phyloP scores from a whole-genome alignment of 2,113 vertebrate species.

The Caranx ignobilis region DNA sequence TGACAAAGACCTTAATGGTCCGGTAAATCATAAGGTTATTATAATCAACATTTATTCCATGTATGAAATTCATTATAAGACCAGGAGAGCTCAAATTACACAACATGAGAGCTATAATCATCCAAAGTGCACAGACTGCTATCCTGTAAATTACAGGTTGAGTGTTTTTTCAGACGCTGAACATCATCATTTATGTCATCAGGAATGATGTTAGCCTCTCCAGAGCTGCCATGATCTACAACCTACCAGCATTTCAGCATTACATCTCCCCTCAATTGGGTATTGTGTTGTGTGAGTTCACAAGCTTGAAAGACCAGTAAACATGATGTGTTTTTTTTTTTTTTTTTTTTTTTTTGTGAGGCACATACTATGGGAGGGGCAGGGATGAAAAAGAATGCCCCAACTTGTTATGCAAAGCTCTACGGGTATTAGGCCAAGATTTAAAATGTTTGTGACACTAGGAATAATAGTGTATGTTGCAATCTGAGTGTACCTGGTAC shows the following conservation, averaged over 20 bases:
- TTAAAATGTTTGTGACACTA: not conserved
- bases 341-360: constrained; percentile 51
- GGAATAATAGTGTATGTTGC: not conserved
- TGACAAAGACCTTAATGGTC: not conserved
- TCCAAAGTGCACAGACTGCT: not conserved
- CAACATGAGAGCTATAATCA: constrained; percentile 14
- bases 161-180: not conserved
- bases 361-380: constrained; percentile 40
- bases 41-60: constrained; percentile 2
- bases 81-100: not conserved
- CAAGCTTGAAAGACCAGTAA: constrained; percentile 45
- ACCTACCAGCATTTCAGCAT: constrained; percentile 30
- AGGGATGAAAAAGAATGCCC: constrained; percentile 34
- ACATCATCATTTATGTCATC: constrained; percentile 33
- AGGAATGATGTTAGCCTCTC: constrained; percentile 36
- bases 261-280: constrained; percentile 38
- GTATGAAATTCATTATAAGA: constrained; percentile 23
- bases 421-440: not conserved
- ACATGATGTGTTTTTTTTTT: constrained; percentile 54
- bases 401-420: constrained; percentile 45
- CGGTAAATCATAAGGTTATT: constrained; percentile 4
- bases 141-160: constrained; percentile 31
- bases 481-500: not conserved
- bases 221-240: not conserved
- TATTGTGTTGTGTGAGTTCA: constrained; percentile 54